Conservation (phyloP, 2,113 vertebrate genomes). For the Hipposideros armiger region DNA sequence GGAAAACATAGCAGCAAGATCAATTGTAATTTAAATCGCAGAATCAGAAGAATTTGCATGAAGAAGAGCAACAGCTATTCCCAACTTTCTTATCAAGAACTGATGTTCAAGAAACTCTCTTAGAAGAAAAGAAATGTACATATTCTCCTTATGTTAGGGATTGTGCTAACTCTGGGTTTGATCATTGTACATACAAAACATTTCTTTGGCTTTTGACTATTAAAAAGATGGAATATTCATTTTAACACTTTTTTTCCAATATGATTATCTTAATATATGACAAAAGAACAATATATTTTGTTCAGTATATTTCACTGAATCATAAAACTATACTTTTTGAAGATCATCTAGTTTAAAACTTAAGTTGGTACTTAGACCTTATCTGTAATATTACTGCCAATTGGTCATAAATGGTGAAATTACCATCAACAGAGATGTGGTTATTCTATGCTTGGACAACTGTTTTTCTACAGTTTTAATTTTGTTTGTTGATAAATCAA, state of each 20-base stretch:
- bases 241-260: not conserved
- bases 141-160: not conserved
- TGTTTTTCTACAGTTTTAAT: not conserved
- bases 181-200: not conserved
- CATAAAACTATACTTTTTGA: not conserved
- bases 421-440: not conserved
- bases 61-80: not conserved
- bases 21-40: constrained; percentile 19
- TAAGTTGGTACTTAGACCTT: not conserved
- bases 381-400: not conserved
- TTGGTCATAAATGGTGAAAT: not conserved
- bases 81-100: not conserved
- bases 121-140: not conserved
- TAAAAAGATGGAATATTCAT: not conserved
- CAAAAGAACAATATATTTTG: not conserved
- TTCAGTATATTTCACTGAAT: not conserved
- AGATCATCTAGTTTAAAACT: not conserved
- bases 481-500: constrained; percentile 30
- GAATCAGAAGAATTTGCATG: not conserved
- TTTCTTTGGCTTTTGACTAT: not conserved
- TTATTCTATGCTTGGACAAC: not conserved
- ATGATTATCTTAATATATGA: not conserved
- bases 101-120: not conserved
- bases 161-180: not conserved
- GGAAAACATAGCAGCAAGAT: not conserved